Conservation (phyloP, 2,888 invertebrate species). For the Galerucella pusilla region DNA sequence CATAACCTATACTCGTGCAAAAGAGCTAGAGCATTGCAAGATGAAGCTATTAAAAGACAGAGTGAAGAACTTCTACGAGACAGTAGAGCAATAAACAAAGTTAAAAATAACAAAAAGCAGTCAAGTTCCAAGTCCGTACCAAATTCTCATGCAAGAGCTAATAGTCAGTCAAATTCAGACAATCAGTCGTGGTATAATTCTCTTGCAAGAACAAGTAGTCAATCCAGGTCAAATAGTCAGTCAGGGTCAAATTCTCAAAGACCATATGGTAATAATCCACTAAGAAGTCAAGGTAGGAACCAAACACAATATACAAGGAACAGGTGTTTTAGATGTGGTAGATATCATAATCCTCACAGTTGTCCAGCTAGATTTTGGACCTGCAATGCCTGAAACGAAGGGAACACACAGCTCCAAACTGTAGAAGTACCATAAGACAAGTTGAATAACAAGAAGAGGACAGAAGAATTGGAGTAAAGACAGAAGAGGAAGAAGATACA, state of each 20-base stretch:
- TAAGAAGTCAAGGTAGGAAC: not conserved
- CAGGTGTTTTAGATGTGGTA: slow-evolving; percentile 18
- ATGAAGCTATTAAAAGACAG: slow-evolving; percentile 19
- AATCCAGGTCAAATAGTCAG: slow-evolving; percentile 4
- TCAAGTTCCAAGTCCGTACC: not conserved
- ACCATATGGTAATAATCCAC: not conserved
- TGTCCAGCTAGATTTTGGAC: slow-evolving; percentile 18
- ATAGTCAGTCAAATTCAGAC: not conserved
- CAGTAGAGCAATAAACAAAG: slow-evolving; percentile 1
- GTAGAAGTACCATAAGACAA: slow-evolving; percentile 13
- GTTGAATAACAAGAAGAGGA: not conserved
- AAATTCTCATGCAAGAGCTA: not conserved
- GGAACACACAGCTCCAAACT: slow-evolving; percentile 20
- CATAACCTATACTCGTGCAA: slow-evolving; percentile 19
- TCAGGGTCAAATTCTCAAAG: not conserved
- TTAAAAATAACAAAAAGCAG: not conserved
- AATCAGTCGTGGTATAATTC: not conserved
- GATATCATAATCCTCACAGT: slow-evolving; percentile 11
- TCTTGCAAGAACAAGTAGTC: slow-evolving; percentile 2
- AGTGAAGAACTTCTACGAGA: slow-evolving; percentile 10
- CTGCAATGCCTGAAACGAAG: slow-evolving; percentile 16
- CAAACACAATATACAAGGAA: not conserved
- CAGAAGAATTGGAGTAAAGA: too few species aligned
- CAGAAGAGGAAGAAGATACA: too few species aligned
- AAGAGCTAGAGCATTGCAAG: slow-evolving; percentile 15